Conservation (phyloP, 2,797 vertebrate genomes). For the Phalanger gymnotis region DNA sequence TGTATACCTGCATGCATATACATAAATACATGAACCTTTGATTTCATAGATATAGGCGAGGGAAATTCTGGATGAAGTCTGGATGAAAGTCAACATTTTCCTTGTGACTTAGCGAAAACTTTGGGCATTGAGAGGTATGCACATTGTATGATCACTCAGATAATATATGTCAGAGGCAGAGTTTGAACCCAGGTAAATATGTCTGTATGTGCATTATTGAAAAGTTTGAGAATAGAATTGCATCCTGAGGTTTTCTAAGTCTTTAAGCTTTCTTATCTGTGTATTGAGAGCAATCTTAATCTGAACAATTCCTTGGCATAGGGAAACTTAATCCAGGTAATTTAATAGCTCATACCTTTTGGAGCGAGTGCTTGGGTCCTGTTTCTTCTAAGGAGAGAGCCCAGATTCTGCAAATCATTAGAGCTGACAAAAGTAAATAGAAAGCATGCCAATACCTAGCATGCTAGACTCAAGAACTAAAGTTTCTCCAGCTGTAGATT, state of each 20-base stretch:
- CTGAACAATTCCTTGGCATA: not conserved
- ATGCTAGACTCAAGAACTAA: conserved; percentile 78
- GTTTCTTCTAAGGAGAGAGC: conserved; percentile 75
- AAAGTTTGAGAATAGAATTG: not conserved
- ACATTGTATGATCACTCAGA: not conserved
- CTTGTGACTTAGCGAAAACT: not conserved
- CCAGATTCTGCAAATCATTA: conserved; percentile 72
- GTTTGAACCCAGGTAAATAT: no score
- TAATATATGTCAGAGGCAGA: not conserved
- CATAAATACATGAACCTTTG: not conserved
- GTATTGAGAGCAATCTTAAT: conserved; percentile 29
- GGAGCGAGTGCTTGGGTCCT: not conserved
- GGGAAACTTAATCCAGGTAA: conserved; percentile 26
- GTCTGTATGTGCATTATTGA: not conserved
- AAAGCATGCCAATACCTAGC: conserved; percentile 74
- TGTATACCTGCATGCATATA: not conserved
- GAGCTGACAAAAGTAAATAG: conserved; percentile 77
- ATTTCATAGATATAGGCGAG: not conserved
- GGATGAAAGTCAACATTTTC: not conserved
- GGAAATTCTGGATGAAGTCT: not conserved
- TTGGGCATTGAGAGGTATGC: not conserved
- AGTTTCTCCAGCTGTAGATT: conserved; percentile 76
- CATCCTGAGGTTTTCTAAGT: conserved; percentile 30
- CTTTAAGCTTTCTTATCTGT: conserved; percentile 28
- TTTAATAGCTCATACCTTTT: conserved; percentile 49